Conservation (phyloP, 2,888 invertebrate species). For the Tipula lateralis region DNA sequence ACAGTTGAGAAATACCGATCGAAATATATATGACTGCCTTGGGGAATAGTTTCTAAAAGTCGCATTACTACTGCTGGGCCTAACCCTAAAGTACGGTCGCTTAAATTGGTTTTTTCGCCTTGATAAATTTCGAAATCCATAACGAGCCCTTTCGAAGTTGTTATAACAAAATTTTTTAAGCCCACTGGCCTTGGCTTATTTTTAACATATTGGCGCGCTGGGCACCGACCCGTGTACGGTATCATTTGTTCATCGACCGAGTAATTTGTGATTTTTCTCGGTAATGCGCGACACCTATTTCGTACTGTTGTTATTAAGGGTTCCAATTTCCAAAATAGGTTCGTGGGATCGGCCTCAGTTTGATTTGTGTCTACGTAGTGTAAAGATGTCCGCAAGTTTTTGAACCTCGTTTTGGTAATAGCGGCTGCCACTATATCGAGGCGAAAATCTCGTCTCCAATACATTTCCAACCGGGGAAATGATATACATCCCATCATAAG, state of each 20-base stretch:
- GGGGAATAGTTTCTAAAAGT: background rate
- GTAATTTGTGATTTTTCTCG: background rate
- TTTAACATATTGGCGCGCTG: slow-evolving; percentile 35
- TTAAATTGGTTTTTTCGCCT: slow-evolving; percentile 37
- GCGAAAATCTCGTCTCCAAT: no score
- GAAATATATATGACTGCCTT: background rate
- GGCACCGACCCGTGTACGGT: slow-evolving; percentile 38
- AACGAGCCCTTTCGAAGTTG: slow-evolving; percentile 38
- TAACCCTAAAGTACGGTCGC: background rate
- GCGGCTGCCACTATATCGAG: no score
- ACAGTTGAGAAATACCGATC: background rate
- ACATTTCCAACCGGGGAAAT: no score
- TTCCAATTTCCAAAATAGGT: no score
- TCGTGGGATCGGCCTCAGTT: no score
- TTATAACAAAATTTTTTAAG: slow-evolving; percentile 41
- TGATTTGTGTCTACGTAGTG: no score
- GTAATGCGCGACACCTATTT: no score
- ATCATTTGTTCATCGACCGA: slow-evolving; percentile 40
- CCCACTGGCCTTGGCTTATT: slow-evolving; percentile 39
- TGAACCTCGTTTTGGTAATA: no score
- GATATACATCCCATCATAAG: no score
- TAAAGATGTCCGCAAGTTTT: no score
- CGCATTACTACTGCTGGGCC: background rate
- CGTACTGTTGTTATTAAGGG: no score
- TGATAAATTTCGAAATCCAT: slow-evolving; percentile 39